Base-by-base conservation (phyloP, 2,888 invertebrate species). In the Drosophila heteroneura region DNA sequence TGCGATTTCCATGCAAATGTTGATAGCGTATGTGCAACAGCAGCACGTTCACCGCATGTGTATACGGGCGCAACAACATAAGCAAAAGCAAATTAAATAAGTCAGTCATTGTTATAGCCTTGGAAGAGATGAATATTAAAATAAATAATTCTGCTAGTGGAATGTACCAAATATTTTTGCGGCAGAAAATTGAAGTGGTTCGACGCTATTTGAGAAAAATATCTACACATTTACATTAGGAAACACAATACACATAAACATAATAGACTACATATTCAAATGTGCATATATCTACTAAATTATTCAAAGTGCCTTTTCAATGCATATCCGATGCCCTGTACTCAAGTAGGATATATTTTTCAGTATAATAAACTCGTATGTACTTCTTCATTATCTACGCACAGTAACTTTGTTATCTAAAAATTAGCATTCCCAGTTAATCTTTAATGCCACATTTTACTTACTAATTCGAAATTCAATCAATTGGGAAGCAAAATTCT, bases 1-100 rank as follows among this genome's bases (percentile, higher is more conserved):
- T 85, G 75, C 70, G 77, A 75, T 79, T 85, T 73, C 62, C 78
- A 89, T 82, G 78, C 75, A 84, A 84, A 82, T 87, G 67, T 52
- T 35, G 22, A 37, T 1, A 52, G 58, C 51, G 61, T 70, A 51
- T 72, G 63, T 81, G 62, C 53, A 26, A 56, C 64, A 62, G 49
- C 71, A 74, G 74, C 76, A 70, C 66, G 69, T 73, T 61, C 28
- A 41, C 32, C 32, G 19, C 30, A 52, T 61, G 56, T 26, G 30
- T 37, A 32, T 28, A 28, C 10, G 28, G n/a, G 14, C 12, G 60
- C 35, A 49, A 35, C 26, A 39, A 35, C 49, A 33, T 26, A 53
- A 62, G 28, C 37, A 58, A 63, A 26, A 26, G 47, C 58, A 74
- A 71, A 74, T 70, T 73, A 67, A 69, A 67, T 59, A 73, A 70